Evolutionary conservation across 2,888 invertebrate species (phyloP).

Genomic region (Anorthoa munda): DNA sequence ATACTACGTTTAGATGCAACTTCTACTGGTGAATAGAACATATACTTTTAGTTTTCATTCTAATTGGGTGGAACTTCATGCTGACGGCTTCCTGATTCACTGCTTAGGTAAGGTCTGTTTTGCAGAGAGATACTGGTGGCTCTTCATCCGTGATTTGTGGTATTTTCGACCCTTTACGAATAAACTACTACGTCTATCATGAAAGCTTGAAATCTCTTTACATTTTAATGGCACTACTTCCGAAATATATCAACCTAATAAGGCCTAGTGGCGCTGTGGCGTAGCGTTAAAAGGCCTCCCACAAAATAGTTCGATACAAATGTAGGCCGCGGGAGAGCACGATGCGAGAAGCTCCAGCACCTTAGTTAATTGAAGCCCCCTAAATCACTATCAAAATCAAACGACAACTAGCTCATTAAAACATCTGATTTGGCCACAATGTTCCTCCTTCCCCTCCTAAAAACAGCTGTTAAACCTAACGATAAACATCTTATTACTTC

Average conservation of each 20-base stretch:
- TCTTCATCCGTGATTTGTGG: neutral
- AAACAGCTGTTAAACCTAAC: neutral
- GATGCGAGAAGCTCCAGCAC: neutral
- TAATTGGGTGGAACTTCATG: conserved; percentile 40
- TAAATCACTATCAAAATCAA: neutral
- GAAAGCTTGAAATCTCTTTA: neutral
- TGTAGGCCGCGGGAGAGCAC: too few species aligned
- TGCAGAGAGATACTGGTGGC: neutral
- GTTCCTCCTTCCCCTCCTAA: neutral
- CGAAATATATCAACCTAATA: neutral
- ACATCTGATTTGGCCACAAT: neutral
- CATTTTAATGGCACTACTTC: too few species aligned
- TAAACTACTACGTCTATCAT: too few species aligned
- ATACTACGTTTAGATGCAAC: conserved; percentile 27
- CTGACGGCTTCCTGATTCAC: neutral
- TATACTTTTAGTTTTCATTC: conserved; percentile 28
- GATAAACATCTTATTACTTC: conserved; percentile 15
- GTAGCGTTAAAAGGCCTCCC: too few species aligned
- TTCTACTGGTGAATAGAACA: conserved; percentile 3
- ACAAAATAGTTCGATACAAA: too few species aligned
- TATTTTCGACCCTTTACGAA: neutral
- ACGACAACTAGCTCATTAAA: neutral
- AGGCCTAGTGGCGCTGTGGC: too few species aligned
- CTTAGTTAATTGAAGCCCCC: neutral
- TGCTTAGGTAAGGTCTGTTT: neutral